These are phyloP conservation scores for Okamejei kenojei DNA, from an alignment of 2,797 vertebrate genomes.

Conservation along the genomic window DNA sequence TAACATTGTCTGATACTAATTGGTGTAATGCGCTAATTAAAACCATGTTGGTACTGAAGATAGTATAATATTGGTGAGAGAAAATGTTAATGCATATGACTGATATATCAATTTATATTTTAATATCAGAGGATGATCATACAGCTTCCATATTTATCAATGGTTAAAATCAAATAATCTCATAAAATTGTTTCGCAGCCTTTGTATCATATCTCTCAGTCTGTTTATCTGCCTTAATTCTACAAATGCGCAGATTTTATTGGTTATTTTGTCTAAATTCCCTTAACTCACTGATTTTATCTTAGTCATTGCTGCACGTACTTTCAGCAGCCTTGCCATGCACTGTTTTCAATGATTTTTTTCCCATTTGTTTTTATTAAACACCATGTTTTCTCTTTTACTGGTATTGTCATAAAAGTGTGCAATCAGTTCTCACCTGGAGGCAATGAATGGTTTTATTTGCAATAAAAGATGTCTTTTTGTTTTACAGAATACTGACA, in stretches of 20 bases:
- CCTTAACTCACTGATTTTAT: background rate
- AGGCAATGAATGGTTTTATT: no score
- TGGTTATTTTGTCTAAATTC: background rate
- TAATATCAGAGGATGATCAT: background rate
- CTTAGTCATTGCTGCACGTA: background rate
- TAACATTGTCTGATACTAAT: background rate
- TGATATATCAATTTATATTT: background rate
- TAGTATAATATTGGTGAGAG: background rate
- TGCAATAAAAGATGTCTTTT: background rate
- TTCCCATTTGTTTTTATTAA: background rate
- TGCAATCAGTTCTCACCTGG: no score
- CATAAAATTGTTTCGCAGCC: background rate
- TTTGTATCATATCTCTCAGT: background rate
- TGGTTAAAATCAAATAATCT: background rate
- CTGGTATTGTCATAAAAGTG: no score
- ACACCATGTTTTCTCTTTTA: no score
- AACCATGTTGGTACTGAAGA: background rate
- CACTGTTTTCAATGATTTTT: background rate
- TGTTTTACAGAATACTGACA: background rate
- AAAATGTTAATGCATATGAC: background rate
- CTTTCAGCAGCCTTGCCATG: background rate
- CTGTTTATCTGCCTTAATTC: background rate
- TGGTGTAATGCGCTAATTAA: background rate
- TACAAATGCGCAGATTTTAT: background rate
- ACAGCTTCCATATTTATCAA: background rate